phyloP scores from a whole-genome alignment of 1,140 invertebrate genomes.

The Bemisia tabaci region DNA sequence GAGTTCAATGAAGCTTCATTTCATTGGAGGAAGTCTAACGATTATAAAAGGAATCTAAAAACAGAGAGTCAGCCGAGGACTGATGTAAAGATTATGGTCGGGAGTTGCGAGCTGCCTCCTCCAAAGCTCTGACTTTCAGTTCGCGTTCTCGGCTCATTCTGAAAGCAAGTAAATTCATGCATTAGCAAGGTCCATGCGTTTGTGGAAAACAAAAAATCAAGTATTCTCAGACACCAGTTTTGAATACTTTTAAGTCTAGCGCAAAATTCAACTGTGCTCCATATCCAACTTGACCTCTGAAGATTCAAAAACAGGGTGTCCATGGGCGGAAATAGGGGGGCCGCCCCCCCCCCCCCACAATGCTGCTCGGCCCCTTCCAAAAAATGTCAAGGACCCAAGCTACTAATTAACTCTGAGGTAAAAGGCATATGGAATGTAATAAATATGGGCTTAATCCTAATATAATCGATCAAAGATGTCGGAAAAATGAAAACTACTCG shows the following conservation, averaged over 20 bases:
- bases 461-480: no score
- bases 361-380: no score
- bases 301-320: background rate
- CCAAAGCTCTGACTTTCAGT: slow-evolving; percentile 66
- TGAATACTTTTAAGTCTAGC: background rate
- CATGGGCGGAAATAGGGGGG: background rate
- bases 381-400: no score
- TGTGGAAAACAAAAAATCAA: background rate
- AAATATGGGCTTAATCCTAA: no score
- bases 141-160: slow-evolving; percentile 66
- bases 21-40: background rate
- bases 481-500: no score
- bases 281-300: background rate
- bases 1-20: background rate
- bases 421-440: no score
- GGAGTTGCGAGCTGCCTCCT: slow-evolving; percentile 54
- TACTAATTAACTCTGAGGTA: no score
- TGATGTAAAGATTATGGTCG: background rate
- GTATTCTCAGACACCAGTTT: background rate
- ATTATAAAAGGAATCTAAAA: background rate
- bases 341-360: no score
- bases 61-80: background rate
- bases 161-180: slow-evolving; percentile 30
- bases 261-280: background rate
- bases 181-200: background rate